Conservation (phyloP, 2,113 vertebrate genomes). For the Mixornis gularis region DNA sequence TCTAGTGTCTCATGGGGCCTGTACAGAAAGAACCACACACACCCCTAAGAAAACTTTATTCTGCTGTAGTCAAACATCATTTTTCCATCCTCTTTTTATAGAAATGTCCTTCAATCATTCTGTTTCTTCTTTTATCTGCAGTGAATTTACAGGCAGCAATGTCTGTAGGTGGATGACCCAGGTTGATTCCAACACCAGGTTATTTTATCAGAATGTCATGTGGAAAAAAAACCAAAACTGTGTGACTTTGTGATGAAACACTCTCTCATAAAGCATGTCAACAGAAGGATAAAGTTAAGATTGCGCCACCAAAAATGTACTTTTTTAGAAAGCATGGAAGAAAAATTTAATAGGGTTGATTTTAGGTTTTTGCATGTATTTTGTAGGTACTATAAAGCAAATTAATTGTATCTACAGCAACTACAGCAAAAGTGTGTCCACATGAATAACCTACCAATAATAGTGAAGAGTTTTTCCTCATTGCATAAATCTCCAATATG, state of each 20-base stretch:
- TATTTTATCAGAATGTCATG: neutral
- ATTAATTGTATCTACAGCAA: neutral
- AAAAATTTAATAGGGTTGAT: neutral
- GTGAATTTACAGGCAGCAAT: neutral
- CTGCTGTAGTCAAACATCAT: neutral
- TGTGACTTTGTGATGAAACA: neutral
- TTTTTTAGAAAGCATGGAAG: neutral
- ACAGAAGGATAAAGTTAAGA: neutral
- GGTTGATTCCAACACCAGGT: neutral
- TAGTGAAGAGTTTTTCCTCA: neutral
- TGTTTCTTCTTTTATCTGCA: neutral
- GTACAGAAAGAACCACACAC: neutral
- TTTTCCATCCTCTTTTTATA: neutral
- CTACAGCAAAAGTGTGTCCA: neutral
- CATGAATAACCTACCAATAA: neutral
- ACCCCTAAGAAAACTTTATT: neutral
- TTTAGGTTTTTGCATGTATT: neutral
- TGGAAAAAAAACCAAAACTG: rapidly evolving
- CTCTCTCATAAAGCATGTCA: neutral
- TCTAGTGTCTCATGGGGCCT: neutral
- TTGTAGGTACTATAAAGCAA: neutral
- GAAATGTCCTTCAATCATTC: neutral
- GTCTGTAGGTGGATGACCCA: neutral
- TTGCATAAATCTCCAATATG: neutral
- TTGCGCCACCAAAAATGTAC: rapidly evolving